These are phyloP conservation scores for Eciton burchellii DNA, from an alignment of 1,140 invertebrate species.

Conservation along the genomic window DNA sequence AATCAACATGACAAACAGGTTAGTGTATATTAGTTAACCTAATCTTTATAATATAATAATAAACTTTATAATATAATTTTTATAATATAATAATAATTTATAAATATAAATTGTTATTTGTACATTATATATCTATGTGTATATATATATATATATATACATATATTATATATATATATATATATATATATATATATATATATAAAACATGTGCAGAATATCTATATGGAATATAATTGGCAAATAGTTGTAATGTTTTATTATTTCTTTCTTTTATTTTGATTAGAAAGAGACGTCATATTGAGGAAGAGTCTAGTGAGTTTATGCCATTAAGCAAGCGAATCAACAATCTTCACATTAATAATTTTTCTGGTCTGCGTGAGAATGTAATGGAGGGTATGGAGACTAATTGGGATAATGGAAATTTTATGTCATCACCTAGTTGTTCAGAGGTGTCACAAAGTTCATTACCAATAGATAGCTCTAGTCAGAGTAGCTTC, in stretches of 20 bases:
- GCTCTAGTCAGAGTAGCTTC: slow-evolving; percentile 80
- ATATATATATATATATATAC: background rate
- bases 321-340: slow-evolving; percentile 92
- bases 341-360: slow-evolving; percentile 92
- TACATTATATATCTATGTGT: no score
- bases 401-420: slow-evolving; percentile 78
- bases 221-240: background rate
- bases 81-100: no score
- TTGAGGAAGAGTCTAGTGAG: slow-evolving; percentile 89
- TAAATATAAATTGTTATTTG: background rate
- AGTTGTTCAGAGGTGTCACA: slow-evolving; percentile 83
- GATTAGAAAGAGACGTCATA: slow-evolving; percentile 88
- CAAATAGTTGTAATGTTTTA: background rate
- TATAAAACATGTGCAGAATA: background rate
- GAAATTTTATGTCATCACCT: slow-evolving; percentile 79
- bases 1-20: no score
- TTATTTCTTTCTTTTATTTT: slow-evolving; percentile 29
- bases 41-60: no score
- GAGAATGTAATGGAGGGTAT: slow-evolving; percentile 69
- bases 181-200: no score
- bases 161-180: no score
- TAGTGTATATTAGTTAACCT: no score
- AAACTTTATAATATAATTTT: no score
- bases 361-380: slow-evolving; percentile 80
- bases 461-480: slow-evolving; percentile 80